Base-by-base conservation (phyloP, 1,140 invertebrate genomes). In the Apis laboriosa region DNA sequence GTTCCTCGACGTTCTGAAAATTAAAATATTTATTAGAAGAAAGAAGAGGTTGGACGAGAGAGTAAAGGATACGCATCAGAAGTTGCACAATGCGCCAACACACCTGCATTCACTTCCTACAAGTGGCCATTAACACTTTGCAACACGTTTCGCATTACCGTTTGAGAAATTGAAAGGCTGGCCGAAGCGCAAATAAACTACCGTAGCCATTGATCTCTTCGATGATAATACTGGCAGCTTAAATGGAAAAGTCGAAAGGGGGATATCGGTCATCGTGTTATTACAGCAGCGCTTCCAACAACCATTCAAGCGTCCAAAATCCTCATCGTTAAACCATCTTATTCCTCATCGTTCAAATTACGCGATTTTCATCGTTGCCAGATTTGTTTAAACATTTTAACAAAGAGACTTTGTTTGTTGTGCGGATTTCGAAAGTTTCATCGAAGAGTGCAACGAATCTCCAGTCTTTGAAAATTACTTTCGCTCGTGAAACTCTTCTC, bases 121-220 rank as follows among this genome's bases (percentile, higher is more conserved):
- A 63, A 80, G 72, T 28, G 49, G 66, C 60, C 34, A 67, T 80
- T 75, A 80, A 75, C 72, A 80, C 72, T 61, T 80, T 56, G 78
- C 61, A 58, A 13, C 61, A 34, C 24, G 71, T 75, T 72, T 63
- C 77, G 68, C 58, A 55, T 80, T 56, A 56, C 28, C 79, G 79
- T 75, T 12, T 17, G 17, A 51, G 79, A 9, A 80, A 80, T 55
- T 63, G 17, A 64, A 67, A 66, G 71, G 24, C 70, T 1, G 55
- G 19, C 61, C 24, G 73, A 21, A 17, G 28, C 34, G 21, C 55
- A 78, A 78, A 64, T 55, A 80, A 63, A 61, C 58, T 63, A 43
- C 24, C 67, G 49, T 34, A 1, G 56, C 24, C 19, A 11, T 19
- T 63, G 68, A 80, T 80, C 58, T 34, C 73, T 63, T 53, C 51